Evolutionary conservation across 2,113 vertebrate genomes (phyloP).

Genomic region (Pomatostomus ruficeps): DNA sequence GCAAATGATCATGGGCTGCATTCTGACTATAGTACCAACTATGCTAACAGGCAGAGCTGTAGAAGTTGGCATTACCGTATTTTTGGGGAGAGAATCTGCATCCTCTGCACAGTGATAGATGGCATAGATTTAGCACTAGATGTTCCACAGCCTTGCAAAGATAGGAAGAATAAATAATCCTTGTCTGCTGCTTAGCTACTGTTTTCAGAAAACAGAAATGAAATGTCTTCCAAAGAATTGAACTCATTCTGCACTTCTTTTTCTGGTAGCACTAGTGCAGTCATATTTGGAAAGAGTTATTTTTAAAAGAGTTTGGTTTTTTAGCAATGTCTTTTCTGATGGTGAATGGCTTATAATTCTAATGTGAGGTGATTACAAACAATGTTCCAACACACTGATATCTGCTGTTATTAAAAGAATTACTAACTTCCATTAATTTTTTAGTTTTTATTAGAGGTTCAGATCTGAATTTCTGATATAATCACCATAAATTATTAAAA

Average conservation of each 20-base stretch:
- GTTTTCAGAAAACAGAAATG: slow-evolving; percentile 30
- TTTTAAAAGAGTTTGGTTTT: not conserved
- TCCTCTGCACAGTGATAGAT: not conserved
- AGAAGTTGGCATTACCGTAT: not conserved
- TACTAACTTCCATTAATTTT: not conserved
- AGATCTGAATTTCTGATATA: not conserved
- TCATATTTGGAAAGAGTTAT: not conserved
- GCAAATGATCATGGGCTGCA: not conserved
- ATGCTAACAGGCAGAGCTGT: not conserved
- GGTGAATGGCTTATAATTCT: not conserved
- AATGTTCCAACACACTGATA: not conserved
- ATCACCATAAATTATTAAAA: not conserved
- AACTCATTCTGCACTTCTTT: not conserved
- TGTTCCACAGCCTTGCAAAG: not conserved
- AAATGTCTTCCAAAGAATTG: not conserved
- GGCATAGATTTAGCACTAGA: not conserved
- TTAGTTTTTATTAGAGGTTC: not conserved
- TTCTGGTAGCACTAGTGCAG: not conserved
- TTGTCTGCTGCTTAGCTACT: slow-evolving; percentile 25
- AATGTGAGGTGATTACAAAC: not conserved
- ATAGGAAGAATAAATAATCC: not conserved
- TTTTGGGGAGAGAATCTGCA: not conserved
- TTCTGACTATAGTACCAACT: not conserved
- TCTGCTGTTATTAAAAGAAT: not conserved
- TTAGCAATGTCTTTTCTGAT: not conserved